Percentiles rank a stretch among this genome's conserved stretches.
phyloP scores from a whole-genome alignment of 2,797 vertebrate genomes.

The Chanos chanos region DNA sequence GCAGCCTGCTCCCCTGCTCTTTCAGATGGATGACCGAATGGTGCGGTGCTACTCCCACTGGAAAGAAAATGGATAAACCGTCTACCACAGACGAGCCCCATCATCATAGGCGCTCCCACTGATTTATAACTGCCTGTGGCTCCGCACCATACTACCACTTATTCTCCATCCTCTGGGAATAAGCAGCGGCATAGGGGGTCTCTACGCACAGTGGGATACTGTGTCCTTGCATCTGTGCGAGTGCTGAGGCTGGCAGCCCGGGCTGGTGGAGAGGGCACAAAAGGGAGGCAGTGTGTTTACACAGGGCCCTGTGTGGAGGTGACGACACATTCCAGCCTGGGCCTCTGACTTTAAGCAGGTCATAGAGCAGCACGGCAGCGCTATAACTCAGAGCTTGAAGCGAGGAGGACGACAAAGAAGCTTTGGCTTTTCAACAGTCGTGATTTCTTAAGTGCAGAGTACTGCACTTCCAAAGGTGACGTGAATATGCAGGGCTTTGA shows the following conservation, averaged over 20 bases:
- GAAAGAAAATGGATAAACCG: conserved; percentile 62
- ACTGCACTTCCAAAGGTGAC: conserved; percentile 39
- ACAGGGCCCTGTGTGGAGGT: conserved; percentile 9
- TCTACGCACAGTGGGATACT: background rate
- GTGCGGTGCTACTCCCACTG: too few species aligned
- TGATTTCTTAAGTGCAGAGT: conserved; percentile 6
- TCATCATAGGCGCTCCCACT: conserved; percentile 45
- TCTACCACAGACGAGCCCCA: conserved; percentile 54
- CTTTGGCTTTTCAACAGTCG: conserved; percentile 30
- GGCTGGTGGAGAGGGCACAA: background rate
- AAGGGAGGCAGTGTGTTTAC: conserved; percentile 16
- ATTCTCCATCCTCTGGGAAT: conserved; percentile 5
- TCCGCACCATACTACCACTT: conserved; percentile 53
- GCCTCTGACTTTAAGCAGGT: conserved; percentile 7
- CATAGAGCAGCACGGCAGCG: conserved; percentile 1
- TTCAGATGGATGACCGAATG: conserved; percentile 60
- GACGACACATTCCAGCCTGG: conserved; percentile 18
- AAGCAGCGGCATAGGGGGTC: conserved; percentile 3
- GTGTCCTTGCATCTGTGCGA: background rate
- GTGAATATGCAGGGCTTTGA: conserved; percentile 64
- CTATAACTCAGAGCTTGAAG: conserved; percentile 27
- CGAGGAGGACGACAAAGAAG: conserved; percentile 11
- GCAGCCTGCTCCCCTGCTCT: background rate
- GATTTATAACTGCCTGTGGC: conserved; percentile 58
- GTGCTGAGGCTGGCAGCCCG: conserved; percentile 14